Percentiles rank a stretch among this genome's conserved stretches.
Conservation (phyloP, 2,888 invertebrate genomes). For the Agrilus biguttatus region DNA sequence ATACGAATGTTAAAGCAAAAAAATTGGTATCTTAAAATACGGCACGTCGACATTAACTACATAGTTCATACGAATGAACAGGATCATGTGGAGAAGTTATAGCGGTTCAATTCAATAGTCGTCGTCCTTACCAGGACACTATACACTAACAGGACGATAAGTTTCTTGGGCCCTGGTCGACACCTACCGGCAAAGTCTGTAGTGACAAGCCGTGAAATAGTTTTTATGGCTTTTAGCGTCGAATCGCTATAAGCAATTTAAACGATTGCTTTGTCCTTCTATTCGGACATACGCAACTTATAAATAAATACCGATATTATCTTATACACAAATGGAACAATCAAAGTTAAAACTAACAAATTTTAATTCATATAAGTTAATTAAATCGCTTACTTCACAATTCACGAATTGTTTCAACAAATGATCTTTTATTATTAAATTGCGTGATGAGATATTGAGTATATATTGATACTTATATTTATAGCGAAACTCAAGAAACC, state of each 20-base stretch:
- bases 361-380: too few species aligned
- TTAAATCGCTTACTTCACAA: too few species aligned
- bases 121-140: constrained; percentile 6
- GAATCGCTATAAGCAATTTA: constrained; percentile 25
- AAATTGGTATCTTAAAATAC: constrained; percentile 27
- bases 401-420: too few species aligned
- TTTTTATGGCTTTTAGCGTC: constrained; percentile 30
- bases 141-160: constrained; percentile 11
- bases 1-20: constrained; percentile 27
- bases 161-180: constrained; percentile 14
- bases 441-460: too few species aligned
- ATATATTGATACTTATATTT: too few species aligned
- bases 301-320: too few species aligned
- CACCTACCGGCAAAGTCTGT: constrained; percentile 31
- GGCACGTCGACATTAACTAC: constrained; percentile 28
- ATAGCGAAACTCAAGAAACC: too few species aligned
- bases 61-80: constrained; percentile 27
- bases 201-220: constrained; percentile 32
- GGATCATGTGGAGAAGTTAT: constrained; percentile 23
- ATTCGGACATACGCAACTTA: too few species aligned
- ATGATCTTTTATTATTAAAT: too few species aligned
- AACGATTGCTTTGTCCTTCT: constrained; percentile 6
- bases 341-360: neutral
- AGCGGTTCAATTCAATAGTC: constrained; percentile 14
- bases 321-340: too few species aligned